Evolutionary conservation across 2,113 vertebrate genomes (phyloP).

Genomic region (Hylia prasina): DNA sequence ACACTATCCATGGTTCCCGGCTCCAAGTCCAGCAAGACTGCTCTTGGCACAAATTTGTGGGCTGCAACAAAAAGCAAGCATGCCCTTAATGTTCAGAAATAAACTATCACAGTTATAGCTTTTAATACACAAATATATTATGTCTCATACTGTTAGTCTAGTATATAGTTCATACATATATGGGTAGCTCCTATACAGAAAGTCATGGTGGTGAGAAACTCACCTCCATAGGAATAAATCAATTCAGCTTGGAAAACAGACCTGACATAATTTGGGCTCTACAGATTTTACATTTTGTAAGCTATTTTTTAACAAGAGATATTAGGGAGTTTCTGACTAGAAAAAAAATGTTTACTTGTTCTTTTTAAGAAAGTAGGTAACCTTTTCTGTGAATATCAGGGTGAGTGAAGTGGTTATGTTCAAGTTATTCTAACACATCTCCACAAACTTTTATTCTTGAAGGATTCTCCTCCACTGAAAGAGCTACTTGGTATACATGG

Average conservation of each 20-base stretch:
- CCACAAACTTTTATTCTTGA: neutral
- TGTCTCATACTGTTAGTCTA: neutral
- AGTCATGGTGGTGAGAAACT: neutral
- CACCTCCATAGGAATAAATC: neutral
- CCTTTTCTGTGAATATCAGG: neutral
- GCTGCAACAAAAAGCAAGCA: conserved; percentile 68
- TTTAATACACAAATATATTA: neutral
- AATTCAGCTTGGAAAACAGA: neutral
- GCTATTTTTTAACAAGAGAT: neutral
- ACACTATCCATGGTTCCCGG: conserved; percentile 96
- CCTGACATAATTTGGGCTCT: neutral
- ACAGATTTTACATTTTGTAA: neutral
- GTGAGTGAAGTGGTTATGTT: neutral
- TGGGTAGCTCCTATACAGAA: neutral
- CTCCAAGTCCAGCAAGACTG: conserved; percentile 89
- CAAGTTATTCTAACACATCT: neutral
- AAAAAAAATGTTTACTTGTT: neutral
- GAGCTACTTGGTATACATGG: neutral
- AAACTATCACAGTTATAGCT: neutral
- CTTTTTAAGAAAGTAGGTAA: neutral
- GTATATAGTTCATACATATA: neutral
- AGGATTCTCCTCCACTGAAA: neutral
- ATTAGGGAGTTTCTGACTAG: neutral
- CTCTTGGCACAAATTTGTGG: conserved; percentile 89
- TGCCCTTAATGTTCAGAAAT: neutral